phyloP scores from a whole-genome alignment of 2,113 vertebrate genomes.

The Noctilio leporinus region DNA sequence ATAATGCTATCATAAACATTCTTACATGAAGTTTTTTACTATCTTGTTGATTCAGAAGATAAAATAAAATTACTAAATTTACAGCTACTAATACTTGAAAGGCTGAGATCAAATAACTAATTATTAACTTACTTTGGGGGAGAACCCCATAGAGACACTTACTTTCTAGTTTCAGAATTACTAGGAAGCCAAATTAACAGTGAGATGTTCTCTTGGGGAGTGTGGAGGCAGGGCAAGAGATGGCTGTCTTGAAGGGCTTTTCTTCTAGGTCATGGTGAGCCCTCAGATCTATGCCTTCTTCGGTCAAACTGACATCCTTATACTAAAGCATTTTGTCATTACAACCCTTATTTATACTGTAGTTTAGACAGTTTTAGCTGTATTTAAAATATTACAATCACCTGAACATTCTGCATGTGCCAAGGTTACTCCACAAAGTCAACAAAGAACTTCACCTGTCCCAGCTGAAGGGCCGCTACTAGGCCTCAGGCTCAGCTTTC shows the following conservation, averaged over 20 bases:
- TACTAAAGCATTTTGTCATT: background rate
- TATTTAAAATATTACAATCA: background rate
- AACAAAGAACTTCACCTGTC: background rate
- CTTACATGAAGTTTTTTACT: background rate
- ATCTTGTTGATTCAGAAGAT: background rate
- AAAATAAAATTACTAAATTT: background rate
- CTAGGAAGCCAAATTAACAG: background rate
- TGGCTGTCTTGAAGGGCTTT: background rate
- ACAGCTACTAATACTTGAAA: conserved; percentile 4
- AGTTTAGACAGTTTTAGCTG: conserved; percentile 1
- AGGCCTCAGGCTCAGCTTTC: background rate
- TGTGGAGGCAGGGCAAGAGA: background rate
- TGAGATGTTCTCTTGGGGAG: background rate
- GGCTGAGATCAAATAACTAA: background rate
- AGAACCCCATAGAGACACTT: background rate
- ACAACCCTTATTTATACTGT: background rate
- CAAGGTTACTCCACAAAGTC: background rate
- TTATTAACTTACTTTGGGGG: background rate
- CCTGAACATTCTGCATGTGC: background rate
- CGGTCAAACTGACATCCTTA: background rate
- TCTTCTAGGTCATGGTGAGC: background rate
- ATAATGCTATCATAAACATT: background rate
- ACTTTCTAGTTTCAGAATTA: background rate
- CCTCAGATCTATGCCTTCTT: background rate
- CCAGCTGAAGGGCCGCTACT: background rate